Evolutionary conservation across 2,797 vertebrate species (phyloP), one percentile per base, ranked within the genome.

Genomic region (Sparidentex hasta): DNA sequence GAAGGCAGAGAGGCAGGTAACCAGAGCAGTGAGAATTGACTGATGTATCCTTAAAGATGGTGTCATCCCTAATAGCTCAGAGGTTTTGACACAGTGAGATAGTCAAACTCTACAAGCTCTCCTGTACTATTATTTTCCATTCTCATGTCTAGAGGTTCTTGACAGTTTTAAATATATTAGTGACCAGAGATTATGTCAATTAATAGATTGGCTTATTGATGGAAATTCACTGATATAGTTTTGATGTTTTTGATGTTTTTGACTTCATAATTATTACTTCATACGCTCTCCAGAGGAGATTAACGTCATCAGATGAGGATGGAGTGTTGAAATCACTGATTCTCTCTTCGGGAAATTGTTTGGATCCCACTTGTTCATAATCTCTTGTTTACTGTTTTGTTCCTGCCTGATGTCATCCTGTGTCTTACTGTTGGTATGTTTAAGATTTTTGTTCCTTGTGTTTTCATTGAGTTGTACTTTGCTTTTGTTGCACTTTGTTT

Each of bases 1-100:
- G 46, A 27, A 74, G 59, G 77, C 11, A 56, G 33, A 65, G 48
- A n/a, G 48, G 23, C 21, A 78, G 65, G 54, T 55, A 76, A 52
- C 18, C 41, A 41, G 48, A 71, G 9, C 25, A 43, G 51, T 65
- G 33, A n/a, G 66, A 69, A 54, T 20, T 23, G 62, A 64, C 64
- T 41, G 48, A 52, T 48, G 56, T 12, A 68, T 71, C 20, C 43
- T 33, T 44, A 72, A 21, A 61, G 25, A 74, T 29, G 27, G 48
- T 47, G 54, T 61, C 61, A 47, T 63, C 5, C 9, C 48, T 52
- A 47, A 50, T 20, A 61, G 61, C 69, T 3, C 0, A 11, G 20
- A 63, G 61, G 23, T 43, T 14, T 70, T 65, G 12, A 58, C 46
- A 25, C 1, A 3, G 43, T 65, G 18, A 69, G 20, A 61, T 20